Conservation (phyloP, 92 coral and sea anemone genomes). For the Desmophyllum pertusum region DNA sequence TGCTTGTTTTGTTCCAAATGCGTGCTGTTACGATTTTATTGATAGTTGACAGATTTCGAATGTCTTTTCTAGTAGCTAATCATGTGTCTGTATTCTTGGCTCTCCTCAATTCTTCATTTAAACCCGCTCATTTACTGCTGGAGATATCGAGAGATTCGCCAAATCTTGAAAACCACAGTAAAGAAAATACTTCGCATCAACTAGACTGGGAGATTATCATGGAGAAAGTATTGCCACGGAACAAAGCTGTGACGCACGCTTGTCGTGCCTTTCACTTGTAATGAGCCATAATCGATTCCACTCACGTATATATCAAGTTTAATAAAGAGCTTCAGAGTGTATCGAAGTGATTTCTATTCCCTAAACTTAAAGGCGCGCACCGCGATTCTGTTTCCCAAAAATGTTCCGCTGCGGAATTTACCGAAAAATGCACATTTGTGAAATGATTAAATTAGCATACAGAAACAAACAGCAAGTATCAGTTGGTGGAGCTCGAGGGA, state of each 20-base stretch:
- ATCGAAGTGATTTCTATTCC: no score
- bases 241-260: not conserved
- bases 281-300: no score
- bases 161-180: not conserved
- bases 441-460: no score
- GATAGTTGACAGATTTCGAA: not conserved
- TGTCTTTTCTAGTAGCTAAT: not conserved
- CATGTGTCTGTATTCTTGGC: not conserved
- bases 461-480: no score
- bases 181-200: not conserved
- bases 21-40: not conserved
- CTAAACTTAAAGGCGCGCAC: no score
- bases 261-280: no score
- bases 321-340: no score
- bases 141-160: constrained; percentile 15
- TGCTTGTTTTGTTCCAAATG: constrained; percentile 4
- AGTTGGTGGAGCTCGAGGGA: no score
- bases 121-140: constrained; percentile 15
- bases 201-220: not conserved
- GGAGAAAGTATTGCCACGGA: not conserved
- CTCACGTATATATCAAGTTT: no score
- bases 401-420: no score
- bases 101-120: constrained; percentile 2
- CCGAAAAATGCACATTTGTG: no score
- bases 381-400: no score